Conservation (phyloP, 1,140 invertebrate species). For the Asbolus verrucosus region DNA sequence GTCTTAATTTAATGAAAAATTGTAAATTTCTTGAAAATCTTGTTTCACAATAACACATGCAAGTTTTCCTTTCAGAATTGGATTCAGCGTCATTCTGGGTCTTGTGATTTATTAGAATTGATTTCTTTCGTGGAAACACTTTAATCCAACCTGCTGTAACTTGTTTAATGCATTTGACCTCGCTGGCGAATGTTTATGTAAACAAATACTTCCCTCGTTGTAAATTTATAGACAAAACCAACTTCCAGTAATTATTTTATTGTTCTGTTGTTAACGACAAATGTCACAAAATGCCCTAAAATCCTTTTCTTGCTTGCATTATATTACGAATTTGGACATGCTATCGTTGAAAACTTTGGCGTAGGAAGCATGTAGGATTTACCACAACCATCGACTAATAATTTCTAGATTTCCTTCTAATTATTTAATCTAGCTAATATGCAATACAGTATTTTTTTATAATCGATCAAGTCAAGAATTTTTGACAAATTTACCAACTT, state of each 20-base stretch:
- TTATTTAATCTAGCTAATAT: too few species aligned
- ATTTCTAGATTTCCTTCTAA: too few species aligned
- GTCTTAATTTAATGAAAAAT: too few species aligned
- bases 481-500: too few species aligned
- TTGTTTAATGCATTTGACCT: constrained; percentile 4
- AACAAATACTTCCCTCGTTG: background rate
- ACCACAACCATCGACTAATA: background rate
- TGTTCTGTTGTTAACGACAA: background rate
- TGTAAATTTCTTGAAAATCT: too few species aligned
- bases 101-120: background rate
- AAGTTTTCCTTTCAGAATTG: too few species aligned
- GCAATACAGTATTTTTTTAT: too few species aligned
- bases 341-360: background rate
- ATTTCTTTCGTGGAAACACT: background rate
- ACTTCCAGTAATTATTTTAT: background rate
- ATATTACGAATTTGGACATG: background rate
- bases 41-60: too few species aligned
- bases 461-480: background rate
- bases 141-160: background rate
- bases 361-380: constrained; percentile 5
- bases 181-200: background rate
- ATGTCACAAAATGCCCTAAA: background rate
- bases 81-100: too few species aligned
- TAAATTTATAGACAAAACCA: background rate
- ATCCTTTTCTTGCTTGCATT: background rate